A percentile compares a stretch with the other conserved stretches of the same genome.
phyloP scores from a whole-genome alignment of 2,888 invertebrate species.

The Sycophila texana region DNA sequence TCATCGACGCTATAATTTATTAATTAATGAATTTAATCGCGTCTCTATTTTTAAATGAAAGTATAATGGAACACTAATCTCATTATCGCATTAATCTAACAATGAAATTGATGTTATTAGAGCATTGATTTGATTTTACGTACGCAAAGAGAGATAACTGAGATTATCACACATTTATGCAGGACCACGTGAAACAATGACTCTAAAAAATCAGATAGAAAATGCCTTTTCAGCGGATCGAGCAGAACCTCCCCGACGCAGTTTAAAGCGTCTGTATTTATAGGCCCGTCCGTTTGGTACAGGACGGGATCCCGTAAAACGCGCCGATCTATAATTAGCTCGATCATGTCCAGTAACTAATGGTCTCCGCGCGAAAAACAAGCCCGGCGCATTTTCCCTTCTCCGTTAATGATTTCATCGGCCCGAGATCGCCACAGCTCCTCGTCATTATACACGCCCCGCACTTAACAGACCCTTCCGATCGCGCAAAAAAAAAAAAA shows the following conservation, averaged over 20 bases:
- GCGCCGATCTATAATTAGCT: slow-evolving; percentile 21
- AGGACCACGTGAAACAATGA: slow-evolving; percentile 13
- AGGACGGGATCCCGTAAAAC: slow-evolving; percentile 7
- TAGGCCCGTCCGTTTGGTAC: slow-evolving; percentile 3
- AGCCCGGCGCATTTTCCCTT: neutral
- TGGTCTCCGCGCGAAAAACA: neutral
- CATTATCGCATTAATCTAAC: no score
- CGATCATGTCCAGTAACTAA: slow-evolving; percentile 11
- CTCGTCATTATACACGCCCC: neutral
- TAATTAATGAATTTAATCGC: no score
- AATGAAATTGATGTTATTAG: no score
- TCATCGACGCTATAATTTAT: no score
- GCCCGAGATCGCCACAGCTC: neutral
- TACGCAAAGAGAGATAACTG: neutral
- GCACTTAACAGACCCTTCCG: neutral
- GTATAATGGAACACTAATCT: no score
- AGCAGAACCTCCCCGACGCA: slow-evolving; percentile 6
- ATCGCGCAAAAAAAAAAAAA: no score
- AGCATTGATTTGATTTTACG: no score
- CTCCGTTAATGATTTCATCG: slow-evolving; percentile 7
- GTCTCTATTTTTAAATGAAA: no score
- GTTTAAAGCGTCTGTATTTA: slow-evolving; percentile 25
- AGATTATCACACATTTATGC: slow-evolving; percentile 3
- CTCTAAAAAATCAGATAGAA: slow-evolving; percentile 33
- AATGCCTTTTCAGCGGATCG: slow-evolving; percentile 27